A percentile compares a stretch with the other conserved stretches of the same genome.
These are phyloP conservation scores for Athalia rosae DNA, from an alignment of 2,888 invertebrate genomes.

Conservation along the genomic window DNA sequence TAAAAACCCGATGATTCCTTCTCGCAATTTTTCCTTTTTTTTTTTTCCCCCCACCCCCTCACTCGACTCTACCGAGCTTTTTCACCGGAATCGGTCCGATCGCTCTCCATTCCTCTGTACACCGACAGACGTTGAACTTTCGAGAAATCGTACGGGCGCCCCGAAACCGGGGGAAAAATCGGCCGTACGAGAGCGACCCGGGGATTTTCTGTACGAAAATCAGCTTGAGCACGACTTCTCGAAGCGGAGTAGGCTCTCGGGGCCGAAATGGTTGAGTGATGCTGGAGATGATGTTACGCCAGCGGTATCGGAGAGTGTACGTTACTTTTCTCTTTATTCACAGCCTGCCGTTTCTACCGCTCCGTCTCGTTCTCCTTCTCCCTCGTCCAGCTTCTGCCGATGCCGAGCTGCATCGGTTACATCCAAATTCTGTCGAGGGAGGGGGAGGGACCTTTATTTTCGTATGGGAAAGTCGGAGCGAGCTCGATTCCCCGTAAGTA, in stretches of 20 bases:
- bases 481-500: conserved; percentile 6
- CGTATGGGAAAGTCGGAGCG: conserved; percentile 33
- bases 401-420: neutral
- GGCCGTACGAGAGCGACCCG: no score
- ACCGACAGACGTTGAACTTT: no score
- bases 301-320: conserved; percentile 36
- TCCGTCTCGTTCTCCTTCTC: no score
- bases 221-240: neutral
- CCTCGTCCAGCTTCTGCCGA: no score
- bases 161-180: no score
- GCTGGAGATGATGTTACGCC: conserved; percentile 43
- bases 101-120: no score
- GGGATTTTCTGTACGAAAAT: no score
- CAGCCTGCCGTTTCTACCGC: neutral
- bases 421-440: conserved; percentile 37
- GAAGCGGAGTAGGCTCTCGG: neutral
- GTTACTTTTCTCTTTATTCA: conserved; percentile 38
- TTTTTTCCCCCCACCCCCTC: no score
- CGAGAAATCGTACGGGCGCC: no score
- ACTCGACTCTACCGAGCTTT: no score
- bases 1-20: neutral
- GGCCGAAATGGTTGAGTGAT: conserved; percentile 37
- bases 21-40: no score
- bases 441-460: conserved; percentile 11
- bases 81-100: no score